Conservation (phyloP, 2,797 vertebrate genomes). For the Sebastes glaucus region DNA sequence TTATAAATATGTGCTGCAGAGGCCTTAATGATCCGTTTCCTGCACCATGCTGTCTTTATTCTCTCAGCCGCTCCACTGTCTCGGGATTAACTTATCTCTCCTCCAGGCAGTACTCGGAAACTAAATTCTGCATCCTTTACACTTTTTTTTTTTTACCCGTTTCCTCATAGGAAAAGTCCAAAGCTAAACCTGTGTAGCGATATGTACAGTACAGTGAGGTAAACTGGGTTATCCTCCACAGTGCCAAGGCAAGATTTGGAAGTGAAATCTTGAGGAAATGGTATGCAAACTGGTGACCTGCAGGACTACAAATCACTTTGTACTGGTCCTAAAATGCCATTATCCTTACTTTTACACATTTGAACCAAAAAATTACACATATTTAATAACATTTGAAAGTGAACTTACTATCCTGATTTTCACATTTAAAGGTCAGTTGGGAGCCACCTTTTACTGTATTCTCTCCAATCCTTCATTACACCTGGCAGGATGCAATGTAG, state of each 20-base stretch:
- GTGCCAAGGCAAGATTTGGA: constrained; percentile 1
- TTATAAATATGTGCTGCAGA: constrained; percentile 52
- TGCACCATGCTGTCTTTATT: constrained; percentile 58
- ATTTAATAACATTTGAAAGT: neutral
- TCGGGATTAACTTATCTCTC: constrained; percentile 74
- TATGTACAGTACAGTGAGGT: constrained; percentile 21
- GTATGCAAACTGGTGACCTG: constrained; percentile 1
- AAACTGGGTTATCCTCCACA: constrained; percentile 55
- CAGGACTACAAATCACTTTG: neutral
- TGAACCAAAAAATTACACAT: neutral
- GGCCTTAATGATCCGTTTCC: constrained; percentile 69
- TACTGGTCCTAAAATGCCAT: neutral
- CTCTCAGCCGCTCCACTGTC: constrained; percentile 57
- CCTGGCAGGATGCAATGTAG: neutral
- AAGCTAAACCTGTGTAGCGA: constrained; percentile 28
- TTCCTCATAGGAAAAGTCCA: constrained; percentile 51
- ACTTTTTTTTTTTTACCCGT: constrained; percentile 38
- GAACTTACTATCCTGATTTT: neutral
- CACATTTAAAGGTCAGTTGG: neutral
- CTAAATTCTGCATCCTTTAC: constrained; percentile 74
- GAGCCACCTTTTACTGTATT: neutral
- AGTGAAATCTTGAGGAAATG: constrained; percentile 10
- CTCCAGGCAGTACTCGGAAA: constrained; percentile 59
- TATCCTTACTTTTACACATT: neutral
- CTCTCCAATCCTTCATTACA: neutral